Percentiles rank a stretch among this genome's conserved stretches.
Conservation (phyloP, 2,888 invertebrate species). For the Bedellia somnulentella region DNA sequence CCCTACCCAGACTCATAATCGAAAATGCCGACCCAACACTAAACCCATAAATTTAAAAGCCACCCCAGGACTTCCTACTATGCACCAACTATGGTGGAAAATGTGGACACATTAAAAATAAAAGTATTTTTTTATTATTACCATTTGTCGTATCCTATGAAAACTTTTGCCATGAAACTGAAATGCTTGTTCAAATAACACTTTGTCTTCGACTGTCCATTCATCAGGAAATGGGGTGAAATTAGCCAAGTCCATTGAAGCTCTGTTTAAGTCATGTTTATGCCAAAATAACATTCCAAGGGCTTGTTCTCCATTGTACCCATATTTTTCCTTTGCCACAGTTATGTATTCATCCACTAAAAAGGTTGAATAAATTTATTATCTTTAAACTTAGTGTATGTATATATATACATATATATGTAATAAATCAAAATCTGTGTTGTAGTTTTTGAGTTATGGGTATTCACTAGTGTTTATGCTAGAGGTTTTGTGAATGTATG, state of each 20-base stretch:
- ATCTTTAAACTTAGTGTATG: neutral
- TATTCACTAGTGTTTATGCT: too few species aligned
- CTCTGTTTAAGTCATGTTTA: conserved; percentile 91
- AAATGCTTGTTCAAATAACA: conserved; percentile 96
- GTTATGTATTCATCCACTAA: conserved; percentile 94
- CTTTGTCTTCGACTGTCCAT: conserved; percentile 98
- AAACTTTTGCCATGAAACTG: conserved; percentile 98
- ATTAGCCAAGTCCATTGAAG: conserved; percentile 91
- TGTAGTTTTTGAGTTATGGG: too few species aligned
- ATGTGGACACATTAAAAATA: too few species aligned
- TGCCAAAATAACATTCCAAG: conserved; percentile 98
- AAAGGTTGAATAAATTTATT: conserved; percentile 19
- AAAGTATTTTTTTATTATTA: too few species aligned
- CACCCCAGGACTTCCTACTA: too few species aligned
- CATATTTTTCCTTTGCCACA: conserved; percentile 94
- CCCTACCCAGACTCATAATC: too few species aligned
- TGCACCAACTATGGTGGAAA: too few species aligned
- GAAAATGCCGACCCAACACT: too few species aligned
- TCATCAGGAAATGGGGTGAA: conserved; percentile 98
- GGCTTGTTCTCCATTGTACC: conserved; percentile 96
- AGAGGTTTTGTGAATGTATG: too few species aligned
- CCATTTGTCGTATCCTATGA: conserved; percentile 96
- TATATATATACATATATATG: too few species aligned
- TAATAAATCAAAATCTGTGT: too few species aligned
- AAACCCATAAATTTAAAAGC: too few species aligned